These are phyloP conservation scores for Lasioglossum morio DNA, from an alignment of 2,888 invertebrate genomes.

Conservation along the genomic window DNA sequence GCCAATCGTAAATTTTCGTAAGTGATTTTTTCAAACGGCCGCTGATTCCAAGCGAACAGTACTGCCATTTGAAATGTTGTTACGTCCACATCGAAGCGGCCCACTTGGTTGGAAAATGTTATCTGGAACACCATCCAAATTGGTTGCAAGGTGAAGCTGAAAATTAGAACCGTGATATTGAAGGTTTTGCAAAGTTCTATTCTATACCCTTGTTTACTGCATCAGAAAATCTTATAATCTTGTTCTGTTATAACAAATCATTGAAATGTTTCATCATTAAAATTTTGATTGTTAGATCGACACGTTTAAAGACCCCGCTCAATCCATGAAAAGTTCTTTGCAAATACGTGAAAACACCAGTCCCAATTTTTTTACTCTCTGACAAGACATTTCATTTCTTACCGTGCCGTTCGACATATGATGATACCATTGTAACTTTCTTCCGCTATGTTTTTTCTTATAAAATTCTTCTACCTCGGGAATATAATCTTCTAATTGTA, in stretches of 20 bases:
- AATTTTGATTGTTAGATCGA: background rate
- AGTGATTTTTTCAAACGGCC: slow-evolving; percentile 96
- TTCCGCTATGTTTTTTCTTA: slow-evolving; percentile 97
- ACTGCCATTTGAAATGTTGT: slow-evolving; percentile 99
- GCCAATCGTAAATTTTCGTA: slow-evolving; percentile 98
- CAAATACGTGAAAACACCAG: slow-evolving; percentile 11
- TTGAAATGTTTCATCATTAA: slow-evolving; percentile 6
- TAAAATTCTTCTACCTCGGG: slow-evolving; percentile 99
- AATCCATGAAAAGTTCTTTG: slow-evolving; percentile 5
- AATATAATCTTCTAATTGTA: slow-evolving; percentile 99
- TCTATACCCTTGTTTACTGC: slow-evolving; percentile 46
- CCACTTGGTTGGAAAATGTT: slow-evolving; percentile 96
- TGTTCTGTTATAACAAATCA: slow-evolving; percentile 20
- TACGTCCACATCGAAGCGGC: slow-evolving; percentile 98
- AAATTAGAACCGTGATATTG: slow-evolving; percentile 49
- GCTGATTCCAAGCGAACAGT: slow-evolving; percentile 99
- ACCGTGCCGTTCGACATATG: slow-evolving; percentile 99
- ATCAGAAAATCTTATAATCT: slow-evolving; percentile 35
- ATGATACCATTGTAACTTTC: slow-evolving; percentile 99
- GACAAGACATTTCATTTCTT: slow-evolving; percentile 61
- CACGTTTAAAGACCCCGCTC: background rate
- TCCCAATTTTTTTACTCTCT: slow-evolving; percentile 28
- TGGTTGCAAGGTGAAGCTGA: slow-evolving; percentile 55
- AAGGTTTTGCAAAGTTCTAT: slow-evolving; percentile 43
- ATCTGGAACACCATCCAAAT: slow-evolving; percentile 86